phyloP scores from a whole-genome alignment of 1,140 invertebrate genomes.

The Aphelinus certus region DNA sequence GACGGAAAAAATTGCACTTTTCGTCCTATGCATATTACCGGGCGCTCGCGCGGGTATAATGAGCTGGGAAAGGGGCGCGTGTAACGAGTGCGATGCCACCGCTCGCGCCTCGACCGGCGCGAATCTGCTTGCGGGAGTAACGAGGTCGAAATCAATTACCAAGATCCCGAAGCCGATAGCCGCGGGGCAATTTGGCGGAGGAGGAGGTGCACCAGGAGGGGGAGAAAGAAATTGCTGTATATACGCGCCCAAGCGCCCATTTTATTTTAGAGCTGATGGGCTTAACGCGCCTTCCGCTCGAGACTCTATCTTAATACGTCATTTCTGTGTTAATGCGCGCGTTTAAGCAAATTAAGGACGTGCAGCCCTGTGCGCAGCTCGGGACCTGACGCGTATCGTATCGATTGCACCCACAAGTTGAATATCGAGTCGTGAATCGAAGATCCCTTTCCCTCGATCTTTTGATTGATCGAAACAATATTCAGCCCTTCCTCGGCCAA shows the following conservation, averaged over 20 bases:
- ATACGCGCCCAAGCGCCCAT: no score
- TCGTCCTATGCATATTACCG: not conserved
- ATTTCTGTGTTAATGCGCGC: constrained; percentile 11
- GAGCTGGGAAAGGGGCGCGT: constrained; percentile 20
- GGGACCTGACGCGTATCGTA: no score
- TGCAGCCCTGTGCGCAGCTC: no score
- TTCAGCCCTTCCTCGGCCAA: no score
- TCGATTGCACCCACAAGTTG: no score
- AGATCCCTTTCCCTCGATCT: no score
- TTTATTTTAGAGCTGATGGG: no score
- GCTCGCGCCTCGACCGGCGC: not conserved
- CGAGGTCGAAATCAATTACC: constrained; percentile 35
- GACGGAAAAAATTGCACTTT: constrained; percentile 34
- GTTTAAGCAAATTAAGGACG: constrained; percentile 16
- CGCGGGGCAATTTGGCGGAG: no score
- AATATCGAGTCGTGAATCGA: no score
- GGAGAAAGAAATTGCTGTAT: no score
- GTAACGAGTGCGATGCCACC: constrained; percentile 15
- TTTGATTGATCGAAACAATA: no score
- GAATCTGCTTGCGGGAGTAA: constrained; percentile 12
- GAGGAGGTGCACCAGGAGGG: no score
- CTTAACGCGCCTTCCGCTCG: constrained; percentile 7
- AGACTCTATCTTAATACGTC: not conserved
- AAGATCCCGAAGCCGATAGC: constrained; percentile 4
- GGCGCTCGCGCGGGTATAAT: constrained; percentile 18